Base-by-base conservation (phyloP, 2,888 invertebrate species). In the Melinaea marsaeus region DNA sequence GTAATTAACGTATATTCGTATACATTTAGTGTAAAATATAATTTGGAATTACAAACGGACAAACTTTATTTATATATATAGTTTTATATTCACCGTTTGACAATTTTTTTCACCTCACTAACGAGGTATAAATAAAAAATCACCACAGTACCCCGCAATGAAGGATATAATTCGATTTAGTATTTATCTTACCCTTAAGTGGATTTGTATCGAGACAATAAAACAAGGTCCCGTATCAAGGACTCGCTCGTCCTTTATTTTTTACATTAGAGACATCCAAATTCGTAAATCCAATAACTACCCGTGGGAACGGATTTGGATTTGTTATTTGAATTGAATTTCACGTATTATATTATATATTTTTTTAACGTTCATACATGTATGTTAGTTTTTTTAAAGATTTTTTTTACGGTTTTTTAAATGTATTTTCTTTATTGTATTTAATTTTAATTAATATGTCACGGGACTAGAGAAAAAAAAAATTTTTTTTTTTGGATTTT, bases 151-250 rank as follows among this genome's bases (percentile, higher is more conserved):
- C 66, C 63, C 68, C 58, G 71, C 81, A 85, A 84, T 82, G 83
- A 85, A 83, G 70, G 71, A 80, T 79, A 83, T 87, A 88, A 88
- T 88, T 88, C 75, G 83, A 87, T 87, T 85, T 82, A 76, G 74
- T 69, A 73, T 76, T 84, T 87, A 88, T 88, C 87, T 76, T 70
- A 63, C 68, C 69, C 75, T 69, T 85, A 84, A 88, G 88, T 88
- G 86, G 78, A 78, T 79, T 83, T 81, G 75, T 83, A 85, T 88
- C 83, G 61, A 64, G 64, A 75, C 77, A 81, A 81, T 85, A 84
- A 86, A 83, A 79, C 76, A 83, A 77, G 73, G 72, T 73, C 68
- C 72, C 71, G 71, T 78, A 80, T 81, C 80, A 68, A 70, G 69
- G 70, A 75, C 74, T 73, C 22, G 22, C 22, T 77, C 74, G 72